Conservation (phyloP, 2,797 vertebrate genomes). For the Euthynnus affinis region DNA sequence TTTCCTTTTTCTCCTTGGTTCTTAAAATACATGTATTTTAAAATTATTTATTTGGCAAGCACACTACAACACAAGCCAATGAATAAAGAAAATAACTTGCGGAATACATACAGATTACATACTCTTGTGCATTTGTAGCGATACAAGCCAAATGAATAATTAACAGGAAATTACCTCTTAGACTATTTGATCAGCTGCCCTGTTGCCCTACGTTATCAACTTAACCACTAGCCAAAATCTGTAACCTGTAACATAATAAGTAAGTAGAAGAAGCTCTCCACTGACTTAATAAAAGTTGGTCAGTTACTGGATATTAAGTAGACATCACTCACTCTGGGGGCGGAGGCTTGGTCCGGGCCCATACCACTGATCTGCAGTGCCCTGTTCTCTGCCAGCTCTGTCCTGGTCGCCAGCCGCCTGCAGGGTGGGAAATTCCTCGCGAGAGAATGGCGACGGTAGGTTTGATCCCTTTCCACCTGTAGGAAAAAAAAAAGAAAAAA, state of each 20-base stretch:
- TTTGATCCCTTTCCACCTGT: conserved; percentile 97
- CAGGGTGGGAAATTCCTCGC: conserved; percentile 99
- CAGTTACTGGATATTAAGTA: conserved; percentile 25
- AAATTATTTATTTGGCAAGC: background rate
- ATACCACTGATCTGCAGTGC: conserved; percentile 97
- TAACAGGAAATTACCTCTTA: background rate
- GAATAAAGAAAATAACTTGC: background rate
- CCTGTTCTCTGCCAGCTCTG: conserved; percentile 96
- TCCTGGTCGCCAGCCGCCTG: conserved; percentile 98
- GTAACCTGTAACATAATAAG: background rate
- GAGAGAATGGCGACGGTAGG: conserved; percentile 98
- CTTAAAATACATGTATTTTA: background rate
- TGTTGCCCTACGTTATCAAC: background rate
- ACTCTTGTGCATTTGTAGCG: background rate
- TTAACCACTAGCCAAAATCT: too few relatives aligned
- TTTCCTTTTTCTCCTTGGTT: background rate
- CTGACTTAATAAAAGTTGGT: conserved; percentile 9
- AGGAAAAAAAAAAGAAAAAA: too few relatives aligned
- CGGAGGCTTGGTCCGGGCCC: conserved; percentile 99
- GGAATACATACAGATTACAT: background rate
- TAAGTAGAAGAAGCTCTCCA: background rate
- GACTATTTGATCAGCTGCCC: background rate
- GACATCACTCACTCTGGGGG: conserved; percentile 91
- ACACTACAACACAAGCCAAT: conserved; percentile 2
- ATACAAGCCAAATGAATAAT: background rate